These are phyloP conservation scores for Sylvietta virens DNA, from an alignment of 2,113 vertebrate genomes.

Conservation along the genomic window DNA sequence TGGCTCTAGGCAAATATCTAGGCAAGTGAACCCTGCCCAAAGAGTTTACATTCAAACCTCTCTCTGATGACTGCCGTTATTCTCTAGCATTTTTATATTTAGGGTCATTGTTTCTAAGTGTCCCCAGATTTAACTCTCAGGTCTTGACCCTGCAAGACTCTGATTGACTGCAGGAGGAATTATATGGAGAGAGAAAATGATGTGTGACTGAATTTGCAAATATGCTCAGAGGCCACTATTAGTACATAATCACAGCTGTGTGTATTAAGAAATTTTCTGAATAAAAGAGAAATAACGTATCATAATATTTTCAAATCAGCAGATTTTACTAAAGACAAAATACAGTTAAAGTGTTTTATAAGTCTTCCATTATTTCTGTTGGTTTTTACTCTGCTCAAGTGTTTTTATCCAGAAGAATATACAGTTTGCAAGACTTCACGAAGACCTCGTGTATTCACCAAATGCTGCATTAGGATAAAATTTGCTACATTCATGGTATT, in stretches of 20 bases:
- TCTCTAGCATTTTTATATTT: neutral
- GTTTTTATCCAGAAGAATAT: neutral
- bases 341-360: neutral
- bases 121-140: neutral
- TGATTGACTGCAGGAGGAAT: neutral
- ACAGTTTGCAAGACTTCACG: neutral
- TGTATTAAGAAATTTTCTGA: neutral
- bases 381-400: neutral
- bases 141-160: neutral
- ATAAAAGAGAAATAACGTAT: neutral
- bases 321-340: neutral
- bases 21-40: neutral
- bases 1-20: neutral
- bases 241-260: neutral
- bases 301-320: neutral
- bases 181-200: neutral
- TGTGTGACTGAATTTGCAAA: neutral
- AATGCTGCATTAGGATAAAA: neutral
- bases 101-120: neutral
- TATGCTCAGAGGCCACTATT: neutral
- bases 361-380: neutral
- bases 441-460: neutral
- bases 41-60: neutral
- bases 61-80: neutral
- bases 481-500: neutral